phyloP scores from a whole-genome alignment of 2,113 vertebrate species.

The Dromiciops gliroides region DNA sequence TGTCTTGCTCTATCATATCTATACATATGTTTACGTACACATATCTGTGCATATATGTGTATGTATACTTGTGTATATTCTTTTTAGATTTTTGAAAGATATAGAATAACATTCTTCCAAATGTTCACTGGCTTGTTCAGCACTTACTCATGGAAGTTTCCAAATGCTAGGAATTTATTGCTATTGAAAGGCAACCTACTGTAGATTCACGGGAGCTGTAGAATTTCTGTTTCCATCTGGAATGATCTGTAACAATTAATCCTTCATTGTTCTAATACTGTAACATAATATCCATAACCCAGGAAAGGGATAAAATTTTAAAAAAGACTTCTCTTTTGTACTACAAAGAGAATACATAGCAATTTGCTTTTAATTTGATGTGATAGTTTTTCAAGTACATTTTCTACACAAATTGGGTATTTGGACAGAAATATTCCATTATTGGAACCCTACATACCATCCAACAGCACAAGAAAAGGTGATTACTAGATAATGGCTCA shows the following conservation, averaged over 20 bases:
- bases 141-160: neutral
- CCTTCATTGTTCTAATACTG: slow-evolving; percentile 1
- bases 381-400: slow-evolving; percentile 35
- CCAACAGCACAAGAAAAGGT: slow-evolving; percentile 14
- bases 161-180: neutral
- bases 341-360: slow-evolving; percentile 21
- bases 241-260: neutral
- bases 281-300: slow-evolving; percentile 23
- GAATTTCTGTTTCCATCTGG: neutral
- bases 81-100: neutral
- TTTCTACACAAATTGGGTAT: slow-evolving; percentile 39
- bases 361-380: slow-evolving; percentile 31
- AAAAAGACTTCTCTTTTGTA: slow-evolving; percentile 30
- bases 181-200: neutral
- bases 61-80: neutral
- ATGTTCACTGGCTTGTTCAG: slow-evolving; percentile 2
- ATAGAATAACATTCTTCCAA: neutral
- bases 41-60: neutral
- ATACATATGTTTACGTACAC: neutral
- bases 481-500: slow-evolving; percentile 13
- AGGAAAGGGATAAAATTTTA: slow-evolving; percentile 32
- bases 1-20: neutral
- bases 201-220: neutral
- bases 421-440: neutral
- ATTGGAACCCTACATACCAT: neutral